Base-by-base conservation (phyloP, 1,140 invertebrate genomes). In the Saxidomus purpurata region DNA sequence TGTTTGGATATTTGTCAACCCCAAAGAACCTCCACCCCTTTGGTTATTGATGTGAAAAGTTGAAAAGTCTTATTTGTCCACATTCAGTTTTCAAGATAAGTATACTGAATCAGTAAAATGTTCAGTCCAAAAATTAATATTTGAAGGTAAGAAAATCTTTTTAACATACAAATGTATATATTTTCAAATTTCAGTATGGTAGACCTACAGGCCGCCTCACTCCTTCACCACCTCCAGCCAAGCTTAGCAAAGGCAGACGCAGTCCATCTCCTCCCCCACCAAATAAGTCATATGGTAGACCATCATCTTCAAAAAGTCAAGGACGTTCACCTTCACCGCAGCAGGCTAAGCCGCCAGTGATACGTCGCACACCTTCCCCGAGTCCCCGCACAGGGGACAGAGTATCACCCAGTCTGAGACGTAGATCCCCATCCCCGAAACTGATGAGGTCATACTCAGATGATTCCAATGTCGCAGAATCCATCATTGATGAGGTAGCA, bases 391-490 rank as follows among this genome's bases (percentile, higher is more conserved):
- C 52, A 4, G 17, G 17, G 13, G 69, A 76, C 3, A 71, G 61
- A 40, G 11, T 36, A 13, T 89, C 87, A 1, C 87, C 87, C 19
- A 55, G 69, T 15, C 52, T 89, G 36, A 82, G 87, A 36, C 79
- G 87, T 6, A 38, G 87, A 43, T 89, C 87, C 13, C 87, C 79
- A 0, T 89, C 87, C 17, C 87, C 87, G 25, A 74, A 74, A 31
- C 17, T 77, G 13, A 47, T 59, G 43, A 74, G 87, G 67, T 89
- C 87, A 77, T 84, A 76, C 38, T 89, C 87, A 0, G 87, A 89
- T 89, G 87, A 94, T 55, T 92, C 91, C 17, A 91, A 92, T 71
- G 67, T 92, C 22, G 80, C 90, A 19, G 91, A 93, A 9, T 93
- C 92, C 19, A 89, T 94, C 38, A 80, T 28, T 36, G 92, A 91